A percentile compares a stretch with the other conserved stretches of the same genome.
These are phyloP conservation scores for Myocastor coypus DNA, from an alignment of 2,113 vertebrate species.

Conservation along the genomic window DNA sequence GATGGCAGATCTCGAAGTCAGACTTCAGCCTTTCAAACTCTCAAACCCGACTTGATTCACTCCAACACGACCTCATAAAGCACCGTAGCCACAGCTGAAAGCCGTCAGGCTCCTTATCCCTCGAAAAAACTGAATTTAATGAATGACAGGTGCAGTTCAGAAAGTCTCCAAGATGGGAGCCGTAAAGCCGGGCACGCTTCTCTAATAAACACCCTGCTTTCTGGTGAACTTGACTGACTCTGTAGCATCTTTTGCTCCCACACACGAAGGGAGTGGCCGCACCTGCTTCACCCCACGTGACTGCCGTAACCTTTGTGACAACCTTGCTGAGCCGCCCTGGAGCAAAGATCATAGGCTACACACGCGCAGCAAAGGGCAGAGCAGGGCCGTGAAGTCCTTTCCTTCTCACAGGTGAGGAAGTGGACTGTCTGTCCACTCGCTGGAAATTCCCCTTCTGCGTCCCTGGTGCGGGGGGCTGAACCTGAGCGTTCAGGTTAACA, in stretches of 20 bases:
- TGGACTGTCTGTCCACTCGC: not conserved
- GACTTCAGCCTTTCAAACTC: not conserved
- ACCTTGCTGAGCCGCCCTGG: not conserved
- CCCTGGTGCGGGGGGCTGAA: not conserved
- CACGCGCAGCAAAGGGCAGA: not conserved
- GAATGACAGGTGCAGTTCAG: not conserved
- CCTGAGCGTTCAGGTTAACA: not conserved
- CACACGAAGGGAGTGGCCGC: not conserved
- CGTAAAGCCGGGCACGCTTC: not conserved
- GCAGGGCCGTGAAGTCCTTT: not conserved
- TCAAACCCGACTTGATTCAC: not conserved
- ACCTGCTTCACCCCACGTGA: not conserved
- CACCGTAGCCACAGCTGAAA: not conserved
- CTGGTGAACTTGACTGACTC: not conserved
- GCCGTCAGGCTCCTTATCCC: not conserved
- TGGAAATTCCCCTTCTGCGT: conserved; percentile 26
- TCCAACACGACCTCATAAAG: not conserved
- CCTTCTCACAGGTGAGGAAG: not conserved
- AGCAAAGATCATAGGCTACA: not conserved
- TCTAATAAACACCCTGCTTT: not conserved
- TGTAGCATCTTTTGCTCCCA: not conserved
- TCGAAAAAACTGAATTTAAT: not conserved
- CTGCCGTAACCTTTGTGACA: not conserved
- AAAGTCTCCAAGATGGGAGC: not conserved
- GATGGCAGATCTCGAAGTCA: not conserved